These are phyloP conservation scores for Harpagus bidentatus DNA, from an alignment of 2,113 vertebrate genomes.

Conservation along the genomic window DNA sequence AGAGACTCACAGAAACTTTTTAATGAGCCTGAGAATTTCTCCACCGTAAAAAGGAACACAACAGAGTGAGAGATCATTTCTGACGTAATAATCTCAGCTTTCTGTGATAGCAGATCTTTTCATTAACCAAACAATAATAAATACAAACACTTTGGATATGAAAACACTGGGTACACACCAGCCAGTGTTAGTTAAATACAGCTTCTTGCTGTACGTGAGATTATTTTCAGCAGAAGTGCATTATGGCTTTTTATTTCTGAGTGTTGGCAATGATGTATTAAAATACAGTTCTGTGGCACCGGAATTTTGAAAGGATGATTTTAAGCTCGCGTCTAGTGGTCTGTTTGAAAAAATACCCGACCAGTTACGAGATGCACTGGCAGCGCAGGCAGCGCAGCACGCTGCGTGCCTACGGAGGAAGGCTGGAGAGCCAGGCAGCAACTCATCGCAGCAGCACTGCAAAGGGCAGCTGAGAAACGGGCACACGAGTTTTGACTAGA, in stretches of 20 bases:
- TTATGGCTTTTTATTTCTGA: background rate
- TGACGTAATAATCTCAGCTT: background rate
- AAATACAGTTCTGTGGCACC: background rate
- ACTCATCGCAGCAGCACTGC: background rate
- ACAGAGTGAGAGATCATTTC: background rate
- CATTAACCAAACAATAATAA: background rate
- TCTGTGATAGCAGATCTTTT: background rate
- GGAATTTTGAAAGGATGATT: background rate
- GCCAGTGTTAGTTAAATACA: too few relatives aligned
- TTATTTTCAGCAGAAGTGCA: background rate
- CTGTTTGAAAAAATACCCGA: background rate
- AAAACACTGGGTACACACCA: background rate
- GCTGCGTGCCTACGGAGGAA: background rate
- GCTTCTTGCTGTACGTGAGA: background rate
- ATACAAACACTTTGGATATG: background rate
- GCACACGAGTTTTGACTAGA: accelerated
- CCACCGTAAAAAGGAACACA: background rate
- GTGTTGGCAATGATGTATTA: background rate
- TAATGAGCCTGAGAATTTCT: background rate
- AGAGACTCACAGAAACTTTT: background rate
- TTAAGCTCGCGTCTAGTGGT: background rate
- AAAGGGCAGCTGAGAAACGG: background rate
- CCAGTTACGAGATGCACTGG: background rate
- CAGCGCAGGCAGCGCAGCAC: background rate
- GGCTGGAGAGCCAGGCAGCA: background rate